These are phyloP conservation scores for Mormyrus lacerda DNA, from an alignment of 2,113 vertebrate species.

Conservation along the genomic window DNA sequence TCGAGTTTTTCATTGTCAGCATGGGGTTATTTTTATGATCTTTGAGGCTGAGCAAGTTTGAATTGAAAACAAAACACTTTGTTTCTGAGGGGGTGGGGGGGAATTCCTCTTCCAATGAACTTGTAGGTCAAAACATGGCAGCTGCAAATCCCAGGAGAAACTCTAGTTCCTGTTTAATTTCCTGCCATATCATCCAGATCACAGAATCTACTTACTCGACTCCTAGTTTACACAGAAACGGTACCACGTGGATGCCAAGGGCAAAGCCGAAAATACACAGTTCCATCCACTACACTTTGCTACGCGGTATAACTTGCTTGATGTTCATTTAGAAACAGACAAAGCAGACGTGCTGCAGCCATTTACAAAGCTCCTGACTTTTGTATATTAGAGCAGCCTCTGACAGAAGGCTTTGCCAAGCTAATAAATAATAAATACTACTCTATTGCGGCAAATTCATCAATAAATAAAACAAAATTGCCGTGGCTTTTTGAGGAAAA, in stretches of 20 bases:
- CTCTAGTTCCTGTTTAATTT: constrained; percentile 8
- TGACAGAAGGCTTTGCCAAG: neutral
- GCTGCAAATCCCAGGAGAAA: neutral
- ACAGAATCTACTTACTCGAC: neutral
- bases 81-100: neutral
- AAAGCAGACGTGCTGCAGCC: neutral
- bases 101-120: neutral
- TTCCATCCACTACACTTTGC: neutral
- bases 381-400: neutral
- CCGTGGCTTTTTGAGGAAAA: neutral
- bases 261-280: neutral
- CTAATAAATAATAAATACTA: neutral
- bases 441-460: neutral
- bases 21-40: constrained; percentile 1
- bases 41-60: neutral
- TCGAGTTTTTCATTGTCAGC: neutral
- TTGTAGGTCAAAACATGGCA: neutral
- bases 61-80: neutral
- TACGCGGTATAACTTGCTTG: neutral
- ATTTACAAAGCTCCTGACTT: neutral
- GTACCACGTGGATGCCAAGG: neutral
- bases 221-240: neutral
- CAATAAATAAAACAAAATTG: neutral
- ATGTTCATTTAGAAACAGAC: neutral
- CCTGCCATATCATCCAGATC: neutral